These are phyloP conservation scores for Hystrix brachyura DNA, from an alignment of 2,113 vertebrate species.

Conservation along the genomic window DNA sequence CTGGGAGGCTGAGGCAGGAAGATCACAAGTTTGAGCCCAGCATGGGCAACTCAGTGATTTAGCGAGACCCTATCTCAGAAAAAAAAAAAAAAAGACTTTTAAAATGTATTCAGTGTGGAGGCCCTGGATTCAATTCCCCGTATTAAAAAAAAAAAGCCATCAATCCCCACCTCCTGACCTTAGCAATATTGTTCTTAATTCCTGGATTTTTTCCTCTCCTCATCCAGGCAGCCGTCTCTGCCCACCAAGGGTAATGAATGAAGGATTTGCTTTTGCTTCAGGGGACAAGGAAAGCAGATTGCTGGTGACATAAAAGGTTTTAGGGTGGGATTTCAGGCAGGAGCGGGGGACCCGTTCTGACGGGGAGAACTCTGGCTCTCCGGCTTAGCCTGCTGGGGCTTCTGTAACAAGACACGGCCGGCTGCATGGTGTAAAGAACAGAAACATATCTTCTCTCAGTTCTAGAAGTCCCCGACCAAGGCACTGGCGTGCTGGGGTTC, in stretches of 20 bases:
- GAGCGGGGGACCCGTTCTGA: not conserved
- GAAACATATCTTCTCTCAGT: not conserved
- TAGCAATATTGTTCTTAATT: not conserved
- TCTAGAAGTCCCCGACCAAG: not conserved
- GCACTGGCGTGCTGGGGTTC: not conserved
- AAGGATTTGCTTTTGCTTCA: not conserved
- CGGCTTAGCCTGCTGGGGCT: not conserved
- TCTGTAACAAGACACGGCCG: not conserved
- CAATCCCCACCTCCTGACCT: not conserved
- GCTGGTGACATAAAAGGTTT: not conserved
- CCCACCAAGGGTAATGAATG: not conserved
- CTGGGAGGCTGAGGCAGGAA: not conserved
- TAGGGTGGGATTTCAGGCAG: not conserved
- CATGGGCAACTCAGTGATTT: not conserved
- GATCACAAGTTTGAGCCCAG: not conserved
- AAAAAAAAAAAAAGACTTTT: not conserved
- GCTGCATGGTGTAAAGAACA: not conserved
- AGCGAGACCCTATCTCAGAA: not conserved
- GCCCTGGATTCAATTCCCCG: not conserved
- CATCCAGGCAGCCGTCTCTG: not conserved
- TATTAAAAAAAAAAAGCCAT: not conserved
- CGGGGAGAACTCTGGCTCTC: not conserved
- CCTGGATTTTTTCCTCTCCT: not conserved
- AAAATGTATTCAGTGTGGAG: not conserved
- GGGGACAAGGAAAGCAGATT: not conserved